These are phyloP conservation scores for Nyctibius grandis DNA, from an alignment of 2,797 vertebrate genomes.

Conservation along the genomic window DNA sequence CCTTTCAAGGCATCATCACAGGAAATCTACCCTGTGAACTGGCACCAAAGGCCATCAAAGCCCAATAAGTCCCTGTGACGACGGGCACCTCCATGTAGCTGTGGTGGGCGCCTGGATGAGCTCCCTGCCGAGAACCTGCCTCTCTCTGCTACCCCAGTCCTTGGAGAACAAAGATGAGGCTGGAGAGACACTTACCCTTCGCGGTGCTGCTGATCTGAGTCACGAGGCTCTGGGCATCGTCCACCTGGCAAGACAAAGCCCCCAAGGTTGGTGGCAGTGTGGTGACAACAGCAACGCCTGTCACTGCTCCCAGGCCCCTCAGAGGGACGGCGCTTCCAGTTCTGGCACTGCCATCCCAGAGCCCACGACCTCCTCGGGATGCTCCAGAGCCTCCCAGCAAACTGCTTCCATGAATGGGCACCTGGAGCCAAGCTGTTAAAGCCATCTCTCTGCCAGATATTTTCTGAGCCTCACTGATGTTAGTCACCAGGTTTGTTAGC, in stretches of 20 bases:
- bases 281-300: background rate
- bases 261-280: background rate
- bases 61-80: too few species aligned
- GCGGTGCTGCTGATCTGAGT: background rate
- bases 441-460: background rate
- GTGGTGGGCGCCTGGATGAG: background rate
- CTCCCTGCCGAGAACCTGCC: background rate
- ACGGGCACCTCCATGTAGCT: background rate
- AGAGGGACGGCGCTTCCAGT: background rate
- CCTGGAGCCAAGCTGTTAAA: background rate
- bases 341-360: background rate
- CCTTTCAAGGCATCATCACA: background rate
- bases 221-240: background rate
- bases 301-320: background rate
- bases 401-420: background rate
- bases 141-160: background rate
- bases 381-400: background rate
- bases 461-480: background rate
- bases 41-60: background rate
- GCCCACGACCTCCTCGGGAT: background rate
- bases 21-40: background rate
- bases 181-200: background rate
- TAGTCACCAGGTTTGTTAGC: background rate
- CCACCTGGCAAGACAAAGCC: background rate
- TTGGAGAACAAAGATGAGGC: background rate